Evolutionary conservation across 2,113 vertebrate genomes (phyloP), one percentile per base, ranked within the genome.

Genomic region (Xiphophorus hellerii): DNA sequence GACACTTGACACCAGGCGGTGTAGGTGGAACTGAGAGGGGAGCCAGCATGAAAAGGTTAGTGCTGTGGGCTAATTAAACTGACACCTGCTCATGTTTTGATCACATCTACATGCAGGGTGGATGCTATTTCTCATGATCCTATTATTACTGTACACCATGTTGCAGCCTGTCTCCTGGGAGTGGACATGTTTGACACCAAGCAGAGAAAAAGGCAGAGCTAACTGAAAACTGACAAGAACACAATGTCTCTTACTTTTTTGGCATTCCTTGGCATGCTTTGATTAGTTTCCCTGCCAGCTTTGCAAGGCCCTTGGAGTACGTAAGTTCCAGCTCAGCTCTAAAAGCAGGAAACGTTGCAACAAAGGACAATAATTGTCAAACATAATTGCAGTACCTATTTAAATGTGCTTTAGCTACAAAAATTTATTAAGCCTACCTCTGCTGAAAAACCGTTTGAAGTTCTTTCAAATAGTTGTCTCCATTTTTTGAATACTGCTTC

Each of bases 381-480:
- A 90, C 69, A 25, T 86, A 86, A 89, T 85, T 69, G 9, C 35
- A 48, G 66, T 31, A 14, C 39, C 4, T 60, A 69, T 71, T 84
- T 33, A 58, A 70, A 66, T 66, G 14, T 51, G 15, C 30, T 66
- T 33, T 66, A 7, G 80, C 25, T 58, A 42, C 66, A 25, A 82
- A 51, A 15, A 30, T n/a, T 4, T 9, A 29, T 2, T 61, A 17
- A 68, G 15, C 48, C 29, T 92, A 97, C 96, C 97, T 96, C 92
- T 97, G 96, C 72, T 97, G 96, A 85, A 97, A 95, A 70, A 97
- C 83, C 0, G 91, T 86, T 88, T 95, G 89, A 60, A 98, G 92
- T 71, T 96, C 95, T 91, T 96, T 97, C 90, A 95, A 96, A 93
- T 96, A 96, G 84, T 89, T 82, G 75, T 97, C 96, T 78, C 96